phyloP scores from a whole-genome alignment of 1,140 invertebrate genomes.

The Ladona fulva region DNA sequence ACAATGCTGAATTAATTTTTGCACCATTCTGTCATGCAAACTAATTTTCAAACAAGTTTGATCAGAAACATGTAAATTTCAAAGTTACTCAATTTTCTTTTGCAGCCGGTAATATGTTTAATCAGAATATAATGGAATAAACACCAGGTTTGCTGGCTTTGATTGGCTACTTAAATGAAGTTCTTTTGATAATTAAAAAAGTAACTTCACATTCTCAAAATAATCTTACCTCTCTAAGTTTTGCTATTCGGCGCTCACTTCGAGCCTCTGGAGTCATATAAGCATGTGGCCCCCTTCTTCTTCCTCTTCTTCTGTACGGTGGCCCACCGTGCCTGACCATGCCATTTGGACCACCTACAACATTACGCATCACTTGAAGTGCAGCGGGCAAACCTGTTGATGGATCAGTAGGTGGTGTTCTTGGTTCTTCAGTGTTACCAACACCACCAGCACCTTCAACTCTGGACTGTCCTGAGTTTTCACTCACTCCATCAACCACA shows the following conservation, averaged over 20 bases:
- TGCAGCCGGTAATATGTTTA: too few species aligned
- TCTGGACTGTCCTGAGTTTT: background rate
- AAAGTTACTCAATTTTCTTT: too few species aligned
- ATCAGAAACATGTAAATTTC: too few species aligned
- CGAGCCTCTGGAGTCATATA: constrained; percentile 38
- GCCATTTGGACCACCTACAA: background rate
- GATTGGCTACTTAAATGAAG: too few species aligned
- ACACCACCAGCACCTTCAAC: background rate
- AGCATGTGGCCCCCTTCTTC: constrained; percentile 37
- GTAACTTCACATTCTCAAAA: too few species aligned
- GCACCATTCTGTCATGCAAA: too few species aligned
- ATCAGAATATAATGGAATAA: too few species aligned
- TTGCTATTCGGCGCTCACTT: constrained; percentile 38
- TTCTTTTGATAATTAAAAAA: too few species aligned
- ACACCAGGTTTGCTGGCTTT: too few species aligned
- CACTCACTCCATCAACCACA: too few species aligned
- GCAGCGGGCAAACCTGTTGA: constrained; percentile 14
- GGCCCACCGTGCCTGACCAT: constrained; percentile 11
- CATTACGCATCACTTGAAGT: background rate
- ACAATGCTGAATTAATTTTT: too few species aligned
- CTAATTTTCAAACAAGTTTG: too few species aligned
- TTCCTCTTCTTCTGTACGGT: constrained; percentile 35
- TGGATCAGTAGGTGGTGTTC: constrained; percentile 14
- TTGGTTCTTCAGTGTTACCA: background rate
- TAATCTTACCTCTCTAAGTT: constrained; percentile 40